Conservation (phyloP, 2,888 invertebrate species). For the Rhaphigaster nebulosa region DNA sequence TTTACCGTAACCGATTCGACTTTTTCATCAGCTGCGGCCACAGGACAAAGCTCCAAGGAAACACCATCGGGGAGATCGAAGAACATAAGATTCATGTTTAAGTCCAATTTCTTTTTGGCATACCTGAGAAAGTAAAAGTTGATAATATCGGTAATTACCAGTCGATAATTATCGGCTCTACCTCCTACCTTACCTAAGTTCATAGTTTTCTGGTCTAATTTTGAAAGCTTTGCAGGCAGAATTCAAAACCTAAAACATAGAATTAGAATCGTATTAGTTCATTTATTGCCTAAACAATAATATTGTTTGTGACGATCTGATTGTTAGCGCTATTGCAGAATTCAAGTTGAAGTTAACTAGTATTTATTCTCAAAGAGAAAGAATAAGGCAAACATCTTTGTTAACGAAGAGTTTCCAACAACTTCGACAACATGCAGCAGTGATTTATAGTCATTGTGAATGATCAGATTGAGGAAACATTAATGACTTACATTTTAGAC, state of each 20-base stretch:
- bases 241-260: conserved; percentile 17
- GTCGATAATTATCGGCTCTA: too few species aligned
- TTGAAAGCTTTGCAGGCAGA: conserved; percentile 35
- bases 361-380: too few species aligned
- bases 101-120: neutral
- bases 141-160: neutral
- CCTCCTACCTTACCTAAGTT: neutral
- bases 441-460: too few species aligned
- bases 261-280: neutral
- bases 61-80: neutral
- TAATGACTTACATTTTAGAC: too few species aligned
- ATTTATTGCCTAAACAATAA: neutral
- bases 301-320: neutral
- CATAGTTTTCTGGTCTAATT: conserved; percentile 18
- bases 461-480: too few species aligned
- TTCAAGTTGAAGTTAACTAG: too few species aligned
- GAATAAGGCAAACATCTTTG: too few species aligned
- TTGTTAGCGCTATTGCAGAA: neutral
- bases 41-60: neutral
- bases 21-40: neutral
- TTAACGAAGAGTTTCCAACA: too few species aligned
- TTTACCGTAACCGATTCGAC: neutral
- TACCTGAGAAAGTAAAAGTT: conserved; percentile 28
- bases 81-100: neutral
- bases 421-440: too few species aligned